Evolutionary conservation across 2,888 invertebrate species (phyloP).

Genomic region (Oegoconia quadripuncta): DNA sequence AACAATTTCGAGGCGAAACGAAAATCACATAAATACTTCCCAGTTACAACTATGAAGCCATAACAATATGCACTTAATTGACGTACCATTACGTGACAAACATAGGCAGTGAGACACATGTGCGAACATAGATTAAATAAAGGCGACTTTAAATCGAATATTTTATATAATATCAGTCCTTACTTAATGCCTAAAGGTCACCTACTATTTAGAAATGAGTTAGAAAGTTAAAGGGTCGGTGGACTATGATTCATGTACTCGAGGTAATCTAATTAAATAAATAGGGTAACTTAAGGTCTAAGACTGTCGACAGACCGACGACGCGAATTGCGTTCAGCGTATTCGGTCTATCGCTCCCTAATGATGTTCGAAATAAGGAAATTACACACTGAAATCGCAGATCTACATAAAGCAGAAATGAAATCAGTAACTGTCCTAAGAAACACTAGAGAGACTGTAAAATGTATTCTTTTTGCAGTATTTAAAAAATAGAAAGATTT

Average conservation of each 20-base stretch:
- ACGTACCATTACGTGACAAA: slow-evolving; percentile 29
- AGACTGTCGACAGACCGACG: slow-evolving; percentile 24
- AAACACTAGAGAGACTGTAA: too few relatives aligned
- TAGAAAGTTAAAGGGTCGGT: slow-evolving; percentile 27
- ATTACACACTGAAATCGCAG: slow-evolving; percentile 37
- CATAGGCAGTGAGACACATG: slow-evolving; percentile 42
- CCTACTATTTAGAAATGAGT: slow-evolving; percentile 25
- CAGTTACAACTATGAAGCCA: slow-evolving; percentile 11
- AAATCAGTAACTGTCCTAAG: too few relatives aligned
- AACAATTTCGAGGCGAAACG: slow-evolving; percentile 59
- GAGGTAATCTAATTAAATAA: slow-evolving; percentile 55
- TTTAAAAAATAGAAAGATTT: too few relatives aligned
- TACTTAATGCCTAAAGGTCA: slow-evolving; percentile 65
- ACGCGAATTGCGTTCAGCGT: not conserved
- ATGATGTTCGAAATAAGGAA: slow-evolving; percentile 25
- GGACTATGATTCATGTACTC: slow-evolving; percentile 27
- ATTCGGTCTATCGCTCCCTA: not conserved
- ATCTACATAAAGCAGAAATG: too few relatives aligned
- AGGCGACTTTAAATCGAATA: slow-evolving; percentile 39
- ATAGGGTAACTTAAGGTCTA: slow-evolving; percentile 53
- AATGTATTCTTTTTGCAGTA: too few relatives aligned
- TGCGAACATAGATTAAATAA: slow-evolving; percentile 30
- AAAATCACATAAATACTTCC: slow-evolving; percentile 30
- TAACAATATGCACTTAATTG: slow-evolving; percentile 14
- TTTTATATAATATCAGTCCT: slow-evolving; percentile 69